Conservation (phyloP, 2,888 invertebrate species). For the Eristalis intricaria region DNA sequence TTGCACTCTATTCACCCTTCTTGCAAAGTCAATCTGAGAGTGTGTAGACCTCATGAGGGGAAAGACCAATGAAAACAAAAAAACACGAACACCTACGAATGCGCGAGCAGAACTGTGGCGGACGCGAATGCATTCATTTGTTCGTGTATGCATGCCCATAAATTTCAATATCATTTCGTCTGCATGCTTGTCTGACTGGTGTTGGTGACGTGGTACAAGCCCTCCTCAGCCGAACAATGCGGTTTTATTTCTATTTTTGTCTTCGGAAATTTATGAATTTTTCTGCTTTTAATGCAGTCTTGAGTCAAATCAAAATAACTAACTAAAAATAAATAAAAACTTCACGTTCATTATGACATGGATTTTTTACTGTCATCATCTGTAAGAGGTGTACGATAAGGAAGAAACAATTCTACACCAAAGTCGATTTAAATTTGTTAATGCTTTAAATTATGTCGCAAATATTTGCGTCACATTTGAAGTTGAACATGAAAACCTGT, state of each 20-base stretch:
- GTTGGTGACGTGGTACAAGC: not conserved
- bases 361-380: no score
- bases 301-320: not conserved
- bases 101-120: not conserved
- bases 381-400: not conserved
- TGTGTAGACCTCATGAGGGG: constrained; percentile 1
- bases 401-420: not conserved
- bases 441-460: not conserved
- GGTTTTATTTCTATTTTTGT: not conserved
- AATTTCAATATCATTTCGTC: constrained; percentile 54
- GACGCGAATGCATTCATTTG: not conserved
- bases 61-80: not conserved
- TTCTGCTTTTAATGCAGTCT: not conserved
- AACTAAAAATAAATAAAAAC: not conserved
- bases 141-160: constrained; percentile 1
- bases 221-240: not conserved
- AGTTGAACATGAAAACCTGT: not conserved
- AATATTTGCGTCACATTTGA: not conserved
- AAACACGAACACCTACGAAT: not conserved
- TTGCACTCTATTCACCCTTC: constrained; percentile 20
- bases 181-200: constrained; percentile 47
- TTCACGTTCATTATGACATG: no score
- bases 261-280: not conserved
- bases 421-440: not conserved
- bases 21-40: not conserved